Evolutionary conservation across 2,113 vertebrate species (phyloP).

Genomic region (Ophiodon elongatus): DNA sequence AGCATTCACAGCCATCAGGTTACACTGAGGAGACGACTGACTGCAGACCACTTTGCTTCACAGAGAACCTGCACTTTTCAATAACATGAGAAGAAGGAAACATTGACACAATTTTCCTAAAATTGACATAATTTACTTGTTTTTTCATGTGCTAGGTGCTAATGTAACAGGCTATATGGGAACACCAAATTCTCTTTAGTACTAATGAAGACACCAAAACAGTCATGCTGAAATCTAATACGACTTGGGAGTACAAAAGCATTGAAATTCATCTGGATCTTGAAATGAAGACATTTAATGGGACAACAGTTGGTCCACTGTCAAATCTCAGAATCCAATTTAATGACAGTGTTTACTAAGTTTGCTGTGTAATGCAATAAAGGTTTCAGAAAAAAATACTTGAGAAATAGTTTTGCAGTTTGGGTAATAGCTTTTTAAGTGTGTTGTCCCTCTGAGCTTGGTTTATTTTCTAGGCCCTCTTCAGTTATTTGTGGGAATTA

Average conservation of each 20-base stretch:
- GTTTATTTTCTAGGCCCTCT: background rate
- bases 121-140: background rate
- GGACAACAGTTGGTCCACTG: constrained; percentile 12
- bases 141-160: background rate
- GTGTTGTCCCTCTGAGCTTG: background rate
- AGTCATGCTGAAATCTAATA: constrained; percentile 25
- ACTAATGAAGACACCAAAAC: constrained; percentile 42
- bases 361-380: constrained; percentile 8
- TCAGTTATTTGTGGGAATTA: constrained; percentile 26
- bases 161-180: constrained; percentile 24
- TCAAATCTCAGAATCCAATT: constrained; percentile 30
- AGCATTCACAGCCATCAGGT: constrained; percentile 75
- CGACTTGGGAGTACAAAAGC: constrained; percentile 13
- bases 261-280: constrained; percentile 22
- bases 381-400: background rate
- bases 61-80: constrained; percentile 19
- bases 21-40: constrained; percentile 63
- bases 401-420: constrained; percentile 31
- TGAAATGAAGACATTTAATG: constrained; percentile 9
- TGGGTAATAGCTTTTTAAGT: constrained; percentile 7
- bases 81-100: background rate
- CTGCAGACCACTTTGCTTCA: constrained; percentile 64
- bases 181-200: constrained; percentile 36
- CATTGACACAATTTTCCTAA: background rate
- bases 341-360: constrained; percentile 4